These are phyloP conservation scores for Nephrocerus scutellatus DNA, from an alignment of 2,888 invertebrate species.

Conservation along the genomic window DNA sequence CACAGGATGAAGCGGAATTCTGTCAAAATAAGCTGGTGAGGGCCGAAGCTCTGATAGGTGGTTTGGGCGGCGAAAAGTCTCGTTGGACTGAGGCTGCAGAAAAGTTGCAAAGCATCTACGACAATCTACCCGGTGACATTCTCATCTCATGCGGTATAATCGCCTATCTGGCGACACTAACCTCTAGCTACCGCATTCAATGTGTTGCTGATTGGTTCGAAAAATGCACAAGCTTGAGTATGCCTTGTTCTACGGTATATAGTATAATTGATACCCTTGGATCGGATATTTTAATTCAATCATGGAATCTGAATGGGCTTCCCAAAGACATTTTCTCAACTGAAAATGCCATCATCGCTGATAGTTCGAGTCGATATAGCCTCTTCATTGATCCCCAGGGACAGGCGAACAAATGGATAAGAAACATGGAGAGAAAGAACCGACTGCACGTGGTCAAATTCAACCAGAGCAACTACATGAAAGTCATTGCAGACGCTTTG, in stretches of 20 bases:
- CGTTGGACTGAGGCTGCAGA: constrained; percentile 76
- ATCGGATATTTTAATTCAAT: constrained; percentile 65
- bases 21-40: constrained; percentile 78
- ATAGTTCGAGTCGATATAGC: constrained; percentile 79
- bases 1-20: constrained; percentile 70
- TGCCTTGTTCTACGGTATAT: constrained; percentile 71
- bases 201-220: constrained; percentile 65
- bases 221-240: constrained; percentile 59
- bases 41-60: constrained; percentile 81
- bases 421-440: constrained; percentile 65
- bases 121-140: constrained; percentile 83
- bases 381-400: constrained; percentile 89
- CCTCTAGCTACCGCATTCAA: constrained; percentile 57
- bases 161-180: constrained; percentile 83
- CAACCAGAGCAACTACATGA: constrained; percentile 46
- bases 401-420: constrained; percentile 88
- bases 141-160: constrained; percentile 82
- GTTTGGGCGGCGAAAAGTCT: constrained; percentile 80
- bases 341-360: constrained; percentile 80
- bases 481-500: constrained; percentile 58
- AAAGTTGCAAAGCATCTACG: constrained; percentile 65
- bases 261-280: constrained; percentile 70
- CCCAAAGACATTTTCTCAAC: constrained; percentile 80
- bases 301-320: constrained; percentile 79
- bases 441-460: constrained; percentile 42